Conservation (phyloP, 1,140 invertebrate genomes). For the Chelonus insularis region DNA sequence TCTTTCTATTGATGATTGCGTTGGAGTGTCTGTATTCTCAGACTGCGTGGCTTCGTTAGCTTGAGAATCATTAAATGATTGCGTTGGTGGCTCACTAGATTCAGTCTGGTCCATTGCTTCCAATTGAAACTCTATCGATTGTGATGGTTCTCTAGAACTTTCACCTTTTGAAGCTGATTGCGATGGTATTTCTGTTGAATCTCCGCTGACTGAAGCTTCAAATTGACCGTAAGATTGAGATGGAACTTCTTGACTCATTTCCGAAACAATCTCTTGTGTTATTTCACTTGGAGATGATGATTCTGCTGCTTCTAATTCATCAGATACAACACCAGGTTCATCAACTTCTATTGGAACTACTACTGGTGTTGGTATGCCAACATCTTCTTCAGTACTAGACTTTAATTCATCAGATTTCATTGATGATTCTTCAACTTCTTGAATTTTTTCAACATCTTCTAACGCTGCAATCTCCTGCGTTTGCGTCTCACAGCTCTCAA, state of each 20-base stretch:
- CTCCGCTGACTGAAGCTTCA: slow-evolving; percentile 22
- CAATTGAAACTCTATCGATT: slow-evolving; percentile 41
- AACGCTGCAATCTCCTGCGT: too few relatives aligned
- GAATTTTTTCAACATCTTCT: background rate
- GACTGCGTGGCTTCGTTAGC: slow-evolving; percentile 43
- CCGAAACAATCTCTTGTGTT: slow-evolving; percentile 4
- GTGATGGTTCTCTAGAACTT: slow-evolving; percentile 43
- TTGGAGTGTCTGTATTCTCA: slow-evolving; percentile 46
- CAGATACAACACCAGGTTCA: background rate
- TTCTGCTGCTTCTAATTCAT: background rate
- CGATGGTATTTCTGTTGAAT: slow-evolving; percentile 45
- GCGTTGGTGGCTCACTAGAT: slow-evolving; percentile 43
- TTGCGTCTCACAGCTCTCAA: too few relatives aligned
- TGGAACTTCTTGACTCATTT: slow-evolving; percentile 46
- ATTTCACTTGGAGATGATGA: background rate
- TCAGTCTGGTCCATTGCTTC: slow-evolving; percentile 42
- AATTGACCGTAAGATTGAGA: slow-evolving; percentile 54
- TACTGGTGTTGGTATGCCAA: too few relatives aligned
- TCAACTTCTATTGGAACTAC: slow-evolving; percentile 9
- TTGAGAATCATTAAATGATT: slow-evolving; percentile 50
- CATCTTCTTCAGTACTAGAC: slow-evolving; percentile 16
- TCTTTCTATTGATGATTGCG: slow-evolving; percentile 52
- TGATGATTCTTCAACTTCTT: slow-evolving; percentile 31
- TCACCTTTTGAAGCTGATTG: slow-evolving; percentile 49
- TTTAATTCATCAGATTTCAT: too few relatives aligned